Percentiles rank a stretch among this genome's conserved stretches.
Conservation (phyloP, 2,113 vertebrate genomes). For the Oxyruncus cristatus region DNA sequence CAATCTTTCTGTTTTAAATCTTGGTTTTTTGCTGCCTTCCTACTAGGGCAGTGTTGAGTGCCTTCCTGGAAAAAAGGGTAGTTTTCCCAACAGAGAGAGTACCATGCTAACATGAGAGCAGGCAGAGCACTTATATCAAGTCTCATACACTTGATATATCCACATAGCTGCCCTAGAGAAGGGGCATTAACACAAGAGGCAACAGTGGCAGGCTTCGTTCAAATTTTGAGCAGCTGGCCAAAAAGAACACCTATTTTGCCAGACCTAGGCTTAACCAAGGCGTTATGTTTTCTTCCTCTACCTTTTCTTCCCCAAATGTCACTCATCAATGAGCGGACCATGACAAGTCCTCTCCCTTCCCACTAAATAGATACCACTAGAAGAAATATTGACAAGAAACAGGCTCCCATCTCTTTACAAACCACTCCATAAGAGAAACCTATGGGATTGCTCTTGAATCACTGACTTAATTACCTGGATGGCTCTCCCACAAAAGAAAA, state of each 20-base stretch:
- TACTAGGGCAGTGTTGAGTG: background rate
- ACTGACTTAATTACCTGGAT: background rate
- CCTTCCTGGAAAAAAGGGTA: background rate
- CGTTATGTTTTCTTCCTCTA: background rate
- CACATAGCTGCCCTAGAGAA: background rate
- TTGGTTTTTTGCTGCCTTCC: background rate
- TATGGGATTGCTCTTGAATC: background rate
- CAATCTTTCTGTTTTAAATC: background rate
- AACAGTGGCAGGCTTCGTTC: background rate
- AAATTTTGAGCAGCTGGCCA: background rate
- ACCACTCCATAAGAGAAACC: background rate
- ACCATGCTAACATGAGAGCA: fast-evolving
- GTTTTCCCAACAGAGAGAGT: background rate
- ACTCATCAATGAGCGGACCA: background rate
- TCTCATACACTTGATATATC: background rate
- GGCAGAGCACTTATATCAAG: background rate
- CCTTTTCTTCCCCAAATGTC: background rate
- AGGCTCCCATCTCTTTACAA: background rate
- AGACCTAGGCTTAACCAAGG: background rate
- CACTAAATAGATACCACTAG: background rate
- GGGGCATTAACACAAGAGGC: background rate
- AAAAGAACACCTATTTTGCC: background rate
- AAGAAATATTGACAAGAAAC: background rate
- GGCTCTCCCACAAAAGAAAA: background rate
- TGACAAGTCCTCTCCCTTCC: background rate